Percentiles rank a stretch among this genome's conserved stretches.
These are phyloP conservation scores for Copsychus sechellarum DNA, from an alignment of 2,113 vertebrate genomes.

Conservation along the genomic window DNA sequence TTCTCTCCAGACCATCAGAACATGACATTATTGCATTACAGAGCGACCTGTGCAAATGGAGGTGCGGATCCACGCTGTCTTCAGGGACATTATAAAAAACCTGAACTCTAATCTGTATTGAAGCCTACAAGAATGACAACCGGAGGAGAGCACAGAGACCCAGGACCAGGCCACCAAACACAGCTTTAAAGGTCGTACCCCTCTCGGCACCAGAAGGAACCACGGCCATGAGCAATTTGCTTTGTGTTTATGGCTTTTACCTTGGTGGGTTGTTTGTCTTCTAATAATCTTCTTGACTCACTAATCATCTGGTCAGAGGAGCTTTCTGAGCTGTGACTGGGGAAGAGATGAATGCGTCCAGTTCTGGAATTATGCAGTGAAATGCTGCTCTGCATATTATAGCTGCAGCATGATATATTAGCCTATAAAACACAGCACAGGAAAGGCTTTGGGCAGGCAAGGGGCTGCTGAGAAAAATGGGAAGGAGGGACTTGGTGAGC, in stretches of 20 bases:
- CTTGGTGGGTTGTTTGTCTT: neutral
- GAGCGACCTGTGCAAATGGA: neutral
- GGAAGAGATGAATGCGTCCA: neutral
- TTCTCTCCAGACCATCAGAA: neutral
- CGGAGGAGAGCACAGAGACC: neutral
- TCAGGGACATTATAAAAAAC: neutral
- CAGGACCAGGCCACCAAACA: neutral
- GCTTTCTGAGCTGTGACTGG: constrained; percentile 9
- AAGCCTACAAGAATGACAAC: neutral
- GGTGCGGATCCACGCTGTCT: neutral
- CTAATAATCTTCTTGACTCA: neutral
- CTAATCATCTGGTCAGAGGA: neutral
- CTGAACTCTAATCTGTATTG: neutral
- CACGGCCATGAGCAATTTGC: neutral
- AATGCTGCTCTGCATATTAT: constrained; percentile 17
- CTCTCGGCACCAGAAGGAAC: neutral
- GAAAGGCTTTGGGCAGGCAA: neutral
- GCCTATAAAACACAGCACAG: neutral
- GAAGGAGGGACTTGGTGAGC: neutral
- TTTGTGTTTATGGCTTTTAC: constrained; percentile 33
- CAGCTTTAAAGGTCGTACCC: neutral
- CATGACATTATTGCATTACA: neutral
- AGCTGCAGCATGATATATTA: constrained; percentile 2
- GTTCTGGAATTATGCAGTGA: constrained; percentile 32
- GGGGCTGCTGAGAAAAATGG: neutral